These are phyloP conservation scores for Astyanax mexicanus DNA, from an alignment of 2,797 vertebrate genomes.

Conservation along the genomic window DNA sequence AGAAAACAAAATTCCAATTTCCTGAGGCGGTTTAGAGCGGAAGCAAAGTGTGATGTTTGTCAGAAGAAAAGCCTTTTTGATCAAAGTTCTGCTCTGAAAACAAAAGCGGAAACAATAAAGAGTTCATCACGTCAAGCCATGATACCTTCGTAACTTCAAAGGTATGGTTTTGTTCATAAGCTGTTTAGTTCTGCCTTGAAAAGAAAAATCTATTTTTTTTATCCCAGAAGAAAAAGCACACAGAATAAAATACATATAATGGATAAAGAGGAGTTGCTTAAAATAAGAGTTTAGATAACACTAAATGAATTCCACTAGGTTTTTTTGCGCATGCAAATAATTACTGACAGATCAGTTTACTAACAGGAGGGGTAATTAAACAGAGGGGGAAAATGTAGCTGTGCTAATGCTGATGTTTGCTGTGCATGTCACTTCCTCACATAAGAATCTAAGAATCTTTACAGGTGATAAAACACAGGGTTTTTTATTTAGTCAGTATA, in stretches of 20 bases:
- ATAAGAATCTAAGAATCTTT: no score
- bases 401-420: no score
- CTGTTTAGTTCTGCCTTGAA: constrained; percentile 34
- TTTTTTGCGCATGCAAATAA: constrained; percentile 1
- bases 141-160: constrained; percentile 47
- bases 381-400: background rate
- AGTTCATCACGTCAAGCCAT: constrained; percentile 36
- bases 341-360: background rate
- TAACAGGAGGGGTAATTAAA: background rate
- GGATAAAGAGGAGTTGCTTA: constrained; percentile 28
- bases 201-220: constrained; percentile 14
- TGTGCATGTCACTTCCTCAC: no score
- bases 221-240: constrained; percentile 14
- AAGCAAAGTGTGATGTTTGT: constrained; percentile 46
- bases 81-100: constrained; percentile 51
- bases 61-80: constrained; percentile 48
- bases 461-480: no score
- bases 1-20: constrained; percentile 35
- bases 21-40: constrained; percentile 45
- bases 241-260: constrained; percentile 10
- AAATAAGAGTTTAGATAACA: constrained; percentile 36
- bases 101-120: constrained; percentile 45
- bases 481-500: no score
- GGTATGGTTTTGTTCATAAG: constrained; percentile 10
- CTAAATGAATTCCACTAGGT: background rate